Percentiles rank a stretch among this genome's conserved stretches.
Evolutionary conservation across 2,888 invertebrate species (phyloP).

Genomic region (Pseudoips prasinana): DNA sequence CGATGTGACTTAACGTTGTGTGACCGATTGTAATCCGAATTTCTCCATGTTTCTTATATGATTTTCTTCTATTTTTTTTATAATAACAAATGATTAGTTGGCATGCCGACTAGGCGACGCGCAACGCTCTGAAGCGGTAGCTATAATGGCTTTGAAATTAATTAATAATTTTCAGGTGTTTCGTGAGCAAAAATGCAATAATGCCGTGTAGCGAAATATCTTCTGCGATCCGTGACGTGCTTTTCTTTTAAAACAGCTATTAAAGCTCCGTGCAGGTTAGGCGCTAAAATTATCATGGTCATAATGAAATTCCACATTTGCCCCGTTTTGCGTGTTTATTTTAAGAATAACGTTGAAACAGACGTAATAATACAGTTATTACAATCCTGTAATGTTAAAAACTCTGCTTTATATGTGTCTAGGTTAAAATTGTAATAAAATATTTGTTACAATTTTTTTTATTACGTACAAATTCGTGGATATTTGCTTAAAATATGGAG

Average conservation of each 20-base stretch:
- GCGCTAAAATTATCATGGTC: conserved; percentile 25
- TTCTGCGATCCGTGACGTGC: conserved; percentile 18
- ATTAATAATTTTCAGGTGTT: conserved; percentile 29
- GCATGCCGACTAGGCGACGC: conserved; percentile 23
- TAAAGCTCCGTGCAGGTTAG: conserved; percentile 22
- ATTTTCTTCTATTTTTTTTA: conserved; percentile 27
- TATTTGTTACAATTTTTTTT: conserved; percentile 26
- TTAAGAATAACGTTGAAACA: conserved; percentile 29
- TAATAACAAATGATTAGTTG: conserved; percentile 32
- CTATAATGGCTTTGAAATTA: conserved; percentile 25
- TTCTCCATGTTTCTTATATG: conserved; percentile 32
- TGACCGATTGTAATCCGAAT: conserved; percentile 24
- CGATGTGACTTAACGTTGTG: conserved; percentile 30
- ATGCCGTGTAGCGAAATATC: conserved; percentile 26
- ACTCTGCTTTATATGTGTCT: conserved; percentile 16
- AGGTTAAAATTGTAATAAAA: conserved; percentile 22
- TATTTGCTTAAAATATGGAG: no score
- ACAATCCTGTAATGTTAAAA: conserved; percentile 15
- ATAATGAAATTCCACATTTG: conserved; percentile 34
- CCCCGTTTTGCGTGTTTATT: conserved; percentile 27
- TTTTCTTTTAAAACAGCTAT: conserved; percentile 25
- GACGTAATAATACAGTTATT: conserved; percentile 26
- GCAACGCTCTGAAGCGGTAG: conserved; percentile 7
- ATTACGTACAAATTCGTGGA: no score
- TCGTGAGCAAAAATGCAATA: conserved; percentile 28